These are phyloP conservation scores for Paratilapia polleni DNA, from an alignment of 2,113 vertebrate species.

Conservation along the genomic window DNA sequence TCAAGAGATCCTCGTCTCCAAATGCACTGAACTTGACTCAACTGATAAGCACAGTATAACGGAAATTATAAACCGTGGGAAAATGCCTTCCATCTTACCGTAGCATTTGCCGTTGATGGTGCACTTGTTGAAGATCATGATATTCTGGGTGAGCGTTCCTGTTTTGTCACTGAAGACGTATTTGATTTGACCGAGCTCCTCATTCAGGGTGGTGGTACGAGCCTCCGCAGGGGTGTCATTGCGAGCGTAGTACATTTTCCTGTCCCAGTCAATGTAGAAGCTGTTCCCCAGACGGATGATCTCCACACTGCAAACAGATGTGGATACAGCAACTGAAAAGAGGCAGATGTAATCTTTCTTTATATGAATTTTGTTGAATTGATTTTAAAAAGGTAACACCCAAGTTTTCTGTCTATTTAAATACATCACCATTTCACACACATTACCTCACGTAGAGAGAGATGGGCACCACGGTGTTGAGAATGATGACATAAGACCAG, in stretches of 20 bases:
- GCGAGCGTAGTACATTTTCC: slow-evolving; percentile 87
- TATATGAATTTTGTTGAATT: not conserved
- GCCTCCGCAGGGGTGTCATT: slow-evolving; percentile 88
- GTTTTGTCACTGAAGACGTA: slow-evolving; percentile 98
- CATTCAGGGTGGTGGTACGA: slow-evolving; percentile 94
- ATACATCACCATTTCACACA: not conserved
- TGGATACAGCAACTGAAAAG: not conserved
- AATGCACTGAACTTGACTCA: not conserved
- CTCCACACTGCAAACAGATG: slow-evolving; percentile 84
- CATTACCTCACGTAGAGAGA: slow-evolving; percentile 93
- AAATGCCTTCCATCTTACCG: slow-evolving; percentile 70
- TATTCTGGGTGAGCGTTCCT: slow-evolving; percentile 96
- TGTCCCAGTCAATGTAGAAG: slow-evolving; percentile 97
- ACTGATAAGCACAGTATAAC: not conserved
- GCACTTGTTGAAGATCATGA: slow-evolving; percentile 97
- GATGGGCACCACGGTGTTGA: slow-evolving; percentile 97
- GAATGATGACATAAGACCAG: slow-evolving; percentile 98
- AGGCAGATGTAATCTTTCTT: fast-evolving
- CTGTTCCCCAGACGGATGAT: slow-evolving; percentile 96
- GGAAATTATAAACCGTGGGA: not conserved
- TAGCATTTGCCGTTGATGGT: slow-evolving; percentile 91
- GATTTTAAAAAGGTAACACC: not conserved
- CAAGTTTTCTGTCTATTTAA: not conserved
- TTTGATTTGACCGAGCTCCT: slow-evolving; percentile 96
- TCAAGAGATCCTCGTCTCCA: not conserved